Evolutionary conservation across 2,888 invertebrate species (phyloP).

Genomic region (Trichacis sp.): DNA sequence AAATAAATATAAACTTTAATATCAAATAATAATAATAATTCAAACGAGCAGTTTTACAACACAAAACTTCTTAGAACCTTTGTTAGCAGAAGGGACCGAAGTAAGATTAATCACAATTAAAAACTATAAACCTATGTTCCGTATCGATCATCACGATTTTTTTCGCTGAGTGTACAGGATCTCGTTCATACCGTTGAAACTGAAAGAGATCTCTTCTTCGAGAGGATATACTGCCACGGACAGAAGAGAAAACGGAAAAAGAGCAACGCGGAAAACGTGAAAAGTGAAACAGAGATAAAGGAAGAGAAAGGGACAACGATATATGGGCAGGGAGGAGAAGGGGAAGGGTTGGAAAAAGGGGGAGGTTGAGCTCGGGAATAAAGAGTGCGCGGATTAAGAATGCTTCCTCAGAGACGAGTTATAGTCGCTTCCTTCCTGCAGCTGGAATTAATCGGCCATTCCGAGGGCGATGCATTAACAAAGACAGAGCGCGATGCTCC

Average conservation of each 20-base stretch:
- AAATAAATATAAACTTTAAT: too few species aligned
- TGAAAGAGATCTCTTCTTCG: constrained; percentile 33
- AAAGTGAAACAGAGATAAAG: constrained; percentile 37
- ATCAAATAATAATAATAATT: too few species aligned
- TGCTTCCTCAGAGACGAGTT: constrained; percentile 68
- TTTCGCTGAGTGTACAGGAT: too few species aligned
- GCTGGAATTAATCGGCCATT: constrained; percentile 68
- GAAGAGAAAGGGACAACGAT: constrained; percentile 30
- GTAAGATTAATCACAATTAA: too few species aligned
- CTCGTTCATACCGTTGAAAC: constrained; percentile 42
- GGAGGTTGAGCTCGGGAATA: constrained; percentile 56
- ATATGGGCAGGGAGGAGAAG: constrained; percentile 22
- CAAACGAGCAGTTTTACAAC: too few species aligned
- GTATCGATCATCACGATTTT: too few species aligned
- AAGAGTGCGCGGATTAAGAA: constrained; percentile 67
- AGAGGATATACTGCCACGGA: constrained; percentile 39
- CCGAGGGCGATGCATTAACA: constrained; percentile 66
- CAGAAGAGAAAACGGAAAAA: constrained; percentile 10
- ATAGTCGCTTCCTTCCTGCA: constrained; percentile 67
- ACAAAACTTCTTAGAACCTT: too few species aligned
- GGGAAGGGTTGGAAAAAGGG: constrained; percentile 24
- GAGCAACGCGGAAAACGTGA: constrained; percentile 22
- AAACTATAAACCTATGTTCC: too few species aligned
- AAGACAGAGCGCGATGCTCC: constrained; percentile 54
- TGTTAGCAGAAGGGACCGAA: too few species aligned